These are phyloP conservation scores for Cephus pygmeus DNA, from an alignment of 2,888 invertebrate genomes.

Conservation along the genomic window DNA sequence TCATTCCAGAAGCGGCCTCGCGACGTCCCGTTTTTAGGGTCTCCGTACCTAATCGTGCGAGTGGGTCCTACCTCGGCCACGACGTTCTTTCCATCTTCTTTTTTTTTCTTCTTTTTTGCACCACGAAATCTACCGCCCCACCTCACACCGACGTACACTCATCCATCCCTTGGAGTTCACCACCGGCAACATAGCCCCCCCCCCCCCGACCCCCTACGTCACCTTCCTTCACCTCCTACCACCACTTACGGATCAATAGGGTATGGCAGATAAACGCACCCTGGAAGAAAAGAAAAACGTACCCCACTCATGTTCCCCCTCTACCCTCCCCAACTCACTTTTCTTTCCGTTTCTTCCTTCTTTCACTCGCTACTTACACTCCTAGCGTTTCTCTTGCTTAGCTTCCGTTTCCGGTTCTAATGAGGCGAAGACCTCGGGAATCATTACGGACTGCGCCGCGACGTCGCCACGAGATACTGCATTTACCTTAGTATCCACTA, in stretches of 20 bases:
- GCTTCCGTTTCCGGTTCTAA: not conserved
- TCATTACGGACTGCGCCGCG: not conserved
- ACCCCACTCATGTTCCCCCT: conserved; percentile 25
- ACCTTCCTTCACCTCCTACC: conserved; percentile 44
- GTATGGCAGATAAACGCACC: conserved; percentile 62
- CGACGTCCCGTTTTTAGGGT: conserved; percentile 41
- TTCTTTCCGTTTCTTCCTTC: not conserved
- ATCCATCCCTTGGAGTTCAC: conserved; percentile 2
- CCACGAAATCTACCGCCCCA: conserved; percentile 33
- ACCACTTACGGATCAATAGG: conserved; percentile 63
- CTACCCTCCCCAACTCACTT: not conserved
- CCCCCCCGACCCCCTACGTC: conserved; percentile 37
- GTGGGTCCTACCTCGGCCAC: conserved; percentile 28
- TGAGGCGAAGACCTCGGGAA: not conserved
- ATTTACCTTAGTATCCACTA: not conserved
- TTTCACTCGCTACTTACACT: not conserved
- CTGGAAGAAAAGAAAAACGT: conserved; percentile 19
- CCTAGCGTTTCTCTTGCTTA: not conserved
- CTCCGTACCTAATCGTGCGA: conserved; percentile 45
- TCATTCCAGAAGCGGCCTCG: conserved; percentile 53
- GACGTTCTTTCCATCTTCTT: not conserved
- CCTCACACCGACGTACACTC: conserved; percentile 23
- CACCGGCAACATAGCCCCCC: not conserved
- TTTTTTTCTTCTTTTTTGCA: conserved; percentile 30
- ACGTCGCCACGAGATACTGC: not conserved